phyloP scores from a whole-genome alignment of 2,797 vertebrate species.

The Hoplostethus mediterraneus region DNA sequence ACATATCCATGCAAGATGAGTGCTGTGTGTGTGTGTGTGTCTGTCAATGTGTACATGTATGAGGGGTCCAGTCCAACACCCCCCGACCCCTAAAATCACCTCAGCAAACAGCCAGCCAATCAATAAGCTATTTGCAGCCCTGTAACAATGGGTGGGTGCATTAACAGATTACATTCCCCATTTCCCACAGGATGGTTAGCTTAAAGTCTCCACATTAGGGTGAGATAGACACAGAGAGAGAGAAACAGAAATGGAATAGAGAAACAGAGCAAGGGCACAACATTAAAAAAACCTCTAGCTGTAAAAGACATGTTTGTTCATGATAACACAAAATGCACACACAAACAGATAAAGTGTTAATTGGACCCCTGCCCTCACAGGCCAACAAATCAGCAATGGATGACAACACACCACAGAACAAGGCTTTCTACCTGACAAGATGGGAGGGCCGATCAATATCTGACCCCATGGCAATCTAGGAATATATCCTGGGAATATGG shows the following conservation, averaged over 20 bases:
- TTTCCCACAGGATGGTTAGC: slow-evolving; percentile 62
- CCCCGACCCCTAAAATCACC: slow-evolving; percentile 25
- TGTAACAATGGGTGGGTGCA: slow-evolving; percentile 64
- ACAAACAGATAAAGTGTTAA: background rate
- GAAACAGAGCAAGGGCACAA: slow-evolving; percentile 22
- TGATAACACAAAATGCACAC: background rate
- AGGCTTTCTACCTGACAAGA: background rate
- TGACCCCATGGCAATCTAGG: background rate
- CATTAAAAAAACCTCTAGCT: background rate
- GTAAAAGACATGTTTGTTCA: slow-evolving; percentile 16
- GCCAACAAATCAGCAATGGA: background rate
- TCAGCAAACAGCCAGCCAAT: slow-evolving; percentile 66
- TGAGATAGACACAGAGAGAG: slow-evolving; percentile 17
- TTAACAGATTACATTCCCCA: slow-evolving; percentile 74
- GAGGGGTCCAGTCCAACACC: slow-evolving; percentile 13
- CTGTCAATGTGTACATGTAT: slow-evolving; percentile 6
- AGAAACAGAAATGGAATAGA: slow-evolving; percentile 1
- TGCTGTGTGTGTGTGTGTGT: background rate
- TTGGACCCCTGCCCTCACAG: background rate
- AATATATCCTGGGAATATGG: background rate
- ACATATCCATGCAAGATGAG: slow-evolving; percentile 3
- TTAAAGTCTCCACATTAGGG: slow-evolving; percentile 67
- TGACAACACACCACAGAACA: background rate
- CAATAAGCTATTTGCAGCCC: slow-evolving; percentile 69
- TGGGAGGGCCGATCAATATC: background rate